phyloP scores from a whole-genome alignment of 1,140 invertebrate species.

The Pomacea maculata region DNA sequence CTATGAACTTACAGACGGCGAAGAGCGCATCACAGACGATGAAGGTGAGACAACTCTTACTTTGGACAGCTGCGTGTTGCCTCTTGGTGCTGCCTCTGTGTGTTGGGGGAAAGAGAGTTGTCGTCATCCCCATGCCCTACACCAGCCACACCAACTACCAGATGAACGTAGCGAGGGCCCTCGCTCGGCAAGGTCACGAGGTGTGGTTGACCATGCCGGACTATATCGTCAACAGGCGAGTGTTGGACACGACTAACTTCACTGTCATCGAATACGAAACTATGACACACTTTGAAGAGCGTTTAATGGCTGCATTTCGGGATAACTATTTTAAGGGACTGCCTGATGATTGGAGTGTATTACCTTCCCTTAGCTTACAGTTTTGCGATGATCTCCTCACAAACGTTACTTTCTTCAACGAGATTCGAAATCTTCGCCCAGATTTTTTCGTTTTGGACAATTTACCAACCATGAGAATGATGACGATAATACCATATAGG shows the following conservation, averaged over 20 bases:
- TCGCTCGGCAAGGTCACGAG: conserved; percentile 17
- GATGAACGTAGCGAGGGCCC: conserved; percentile 13
- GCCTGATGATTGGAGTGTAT: too few relatives aligned
- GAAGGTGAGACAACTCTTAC: too few relatives aligned
- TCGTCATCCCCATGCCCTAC: conserved; percentile 9
- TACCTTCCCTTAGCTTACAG: not conserved
- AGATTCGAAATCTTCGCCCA: not conserved
- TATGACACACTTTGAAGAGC: not conserved
- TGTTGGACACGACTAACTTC: conserved; percentile 17
- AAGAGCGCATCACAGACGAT: too few relatives aligned
- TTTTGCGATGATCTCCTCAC: not conserved
- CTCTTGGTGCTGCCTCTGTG: not conserved
- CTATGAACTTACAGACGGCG: too few relatives aligned
- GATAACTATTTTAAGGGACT: not conserved
- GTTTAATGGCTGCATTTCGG: not conserved
- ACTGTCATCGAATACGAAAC: conserved; percentile 19
- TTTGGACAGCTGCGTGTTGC: too few relatives aligned
- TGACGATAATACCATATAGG: conserved; percentile 23
- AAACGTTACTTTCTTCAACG: not conserved
- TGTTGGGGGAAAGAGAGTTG: conserved; percentile 8
- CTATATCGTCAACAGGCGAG: conserved; percentile 1
- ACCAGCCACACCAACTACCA: conserved; percentile 26
- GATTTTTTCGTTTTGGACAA: conserved; percentile 15
- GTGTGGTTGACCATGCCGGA: conserved; percentile 25
- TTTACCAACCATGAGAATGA: conserved; percentile 1